phyloP scores from a whole-genome alignment of 2,888 invertebrate species.

The Thalpophila matura region DNA sequence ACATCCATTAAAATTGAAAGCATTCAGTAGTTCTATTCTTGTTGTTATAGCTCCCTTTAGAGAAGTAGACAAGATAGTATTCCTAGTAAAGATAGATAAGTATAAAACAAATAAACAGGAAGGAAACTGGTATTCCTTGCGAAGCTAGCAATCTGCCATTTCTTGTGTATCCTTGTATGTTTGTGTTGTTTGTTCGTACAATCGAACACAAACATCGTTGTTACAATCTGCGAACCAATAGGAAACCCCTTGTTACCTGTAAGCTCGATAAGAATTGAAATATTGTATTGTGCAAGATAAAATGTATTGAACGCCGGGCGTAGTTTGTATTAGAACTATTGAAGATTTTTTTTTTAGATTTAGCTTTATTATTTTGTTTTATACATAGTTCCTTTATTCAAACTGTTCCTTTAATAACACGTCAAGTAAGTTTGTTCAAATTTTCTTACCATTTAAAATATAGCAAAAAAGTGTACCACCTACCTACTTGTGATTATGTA shows the following conservation, averaged over 20 bases:
- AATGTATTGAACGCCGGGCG: conserved; percentile 16
- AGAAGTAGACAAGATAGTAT: not conserved
- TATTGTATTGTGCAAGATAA: conserved; percentile 45
- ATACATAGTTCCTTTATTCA: too few relatives aligned
- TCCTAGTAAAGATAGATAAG: conserved; percentile 2
- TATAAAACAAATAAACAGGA: conserved; percentile 37
- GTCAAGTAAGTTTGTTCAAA: too few relatives aligned
- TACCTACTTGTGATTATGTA: too few relatives aligned
- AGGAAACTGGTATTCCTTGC: conserved; percentile 42
- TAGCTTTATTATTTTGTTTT: too few relatives aligned
- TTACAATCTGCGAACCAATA: conserved; percentile 50
- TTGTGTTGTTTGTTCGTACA: conserved; percentile 44
- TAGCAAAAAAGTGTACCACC: too few relatives aligned
- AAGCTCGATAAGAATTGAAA: conserved; percentile 48
- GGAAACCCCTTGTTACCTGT: conserved; percentile 50
- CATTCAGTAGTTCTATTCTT: conserved; percentile 20
- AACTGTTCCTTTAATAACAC: too few relatives aligned
- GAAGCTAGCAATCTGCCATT: conserved; percentile 38
- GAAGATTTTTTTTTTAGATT: not conserved
- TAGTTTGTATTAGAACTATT: conserved; percentile 5
- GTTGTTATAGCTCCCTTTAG: not conserved
- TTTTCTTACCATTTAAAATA: too few relatives aligned
- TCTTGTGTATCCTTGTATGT: conserved; percentile 43
- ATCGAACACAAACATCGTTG: conserved; percentile 52
- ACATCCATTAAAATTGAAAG: conserved; percentile 3